A percentile compares a stretch with the other conserved stretches of the same genome.
Evolutionary conservation across 2,113 vertebrate genomes (phyloP).

Genomic region (Anguilla japonica): DNA sequence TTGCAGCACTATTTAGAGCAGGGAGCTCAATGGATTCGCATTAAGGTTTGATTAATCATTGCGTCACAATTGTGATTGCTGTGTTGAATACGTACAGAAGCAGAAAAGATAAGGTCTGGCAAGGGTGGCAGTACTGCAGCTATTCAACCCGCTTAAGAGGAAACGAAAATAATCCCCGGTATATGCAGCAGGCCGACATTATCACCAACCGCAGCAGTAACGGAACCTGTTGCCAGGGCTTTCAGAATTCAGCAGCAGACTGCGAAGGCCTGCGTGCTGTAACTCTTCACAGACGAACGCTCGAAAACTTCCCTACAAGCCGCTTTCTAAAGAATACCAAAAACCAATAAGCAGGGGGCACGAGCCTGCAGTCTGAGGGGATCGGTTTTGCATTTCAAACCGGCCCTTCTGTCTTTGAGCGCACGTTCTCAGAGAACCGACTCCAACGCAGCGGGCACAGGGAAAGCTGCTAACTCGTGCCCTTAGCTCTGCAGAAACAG

Average conservation of each 20-base stretch:
- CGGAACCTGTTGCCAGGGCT: not conserved
- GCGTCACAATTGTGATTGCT: no score
- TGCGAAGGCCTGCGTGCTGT: not conserved
- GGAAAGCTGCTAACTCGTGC: not conserved
- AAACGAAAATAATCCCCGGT: not conserved
- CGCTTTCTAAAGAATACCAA: conserved; percentile 5
- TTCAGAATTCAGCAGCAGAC: not conserved
- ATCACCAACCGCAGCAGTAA: not conserved
- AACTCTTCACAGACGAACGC: conserved; percentile 24
- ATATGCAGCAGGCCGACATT: not conserved
- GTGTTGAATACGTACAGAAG: not conserved
- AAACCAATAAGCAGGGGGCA: conserved; percentile 8
- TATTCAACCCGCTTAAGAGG: not conserved
- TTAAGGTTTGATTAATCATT: not conserved
- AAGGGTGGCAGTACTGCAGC: not conserved
- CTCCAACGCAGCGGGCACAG: not conserved
- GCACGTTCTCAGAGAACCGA: not conserved
- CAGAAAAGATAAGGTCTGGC: not conserved
- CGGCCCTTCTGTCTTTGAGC: not conserved
- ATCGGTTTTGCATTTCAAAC: conserved; percentile 8
- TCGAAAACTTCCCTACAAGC: conserved; percentile 10
- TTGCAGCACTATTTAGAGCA: not conserved
- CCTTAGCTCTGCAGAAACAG: conserved; percentile 20
- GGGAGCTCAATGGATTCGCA: no score
- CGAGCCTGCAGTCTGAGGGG: not conserved